Conservation (phyloP, 2,797 vertebrate species). For the Squalus acanthias region DNA sequence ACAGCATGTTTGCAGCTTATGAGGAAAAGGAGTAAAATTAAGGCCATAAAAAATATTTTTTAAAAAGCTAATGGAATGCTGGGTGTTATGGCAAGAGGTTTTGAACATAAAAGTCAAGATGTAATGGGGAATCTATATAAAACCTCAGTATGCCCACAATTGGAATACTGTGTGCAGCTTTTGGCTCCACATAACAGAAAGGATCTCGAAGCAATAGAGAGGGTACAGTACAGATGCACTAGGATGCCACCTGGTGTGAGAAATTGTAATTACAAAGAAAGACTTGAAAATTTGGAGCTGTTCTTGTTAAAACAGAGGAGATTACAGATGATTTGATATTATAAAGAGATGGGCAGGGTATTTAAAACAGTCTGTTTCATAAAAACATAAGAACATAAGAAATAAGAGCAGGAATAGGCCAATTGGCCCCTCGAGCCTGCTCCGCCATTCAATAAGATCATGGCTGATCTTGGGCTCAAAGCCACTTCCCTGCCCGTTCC, state of each 20-base stretch:
- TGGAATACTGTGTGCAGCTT: background rate
- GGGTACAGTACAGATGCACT: background rate
- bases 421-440: too few relatives aligned
- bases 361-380: background rate
- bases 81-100: background rate
- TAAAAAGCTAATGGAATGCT: background rate
- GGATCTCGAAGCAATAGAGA: background rate
- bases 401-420: too few relatives aligned
- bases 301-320: background rate
- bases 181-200: too few relatives aligned
- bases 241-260: background rate
- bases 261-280: background rate
- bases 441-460: too few relatives aligned
- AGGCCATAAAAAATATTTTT: background rate
- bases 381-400: too few relatives aligned
- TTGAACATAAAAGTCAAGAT: background rate
- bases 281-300: background rate
- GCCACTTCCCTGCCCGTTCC: too few relatives aligned
- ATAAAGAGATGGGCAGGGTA: too few relatives aligned
- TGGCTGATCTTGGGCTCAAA: too few relatives aligned
- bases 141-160: background rate
- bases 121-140: background rate
- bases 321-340: background rate
- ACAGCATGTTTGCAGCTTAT: background rate
- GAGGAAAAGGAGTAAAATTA: background rate